Base-by-base conservation (phyloP, 2,888 invertebrate genomes). In the Apoda limacodes region DNA sequence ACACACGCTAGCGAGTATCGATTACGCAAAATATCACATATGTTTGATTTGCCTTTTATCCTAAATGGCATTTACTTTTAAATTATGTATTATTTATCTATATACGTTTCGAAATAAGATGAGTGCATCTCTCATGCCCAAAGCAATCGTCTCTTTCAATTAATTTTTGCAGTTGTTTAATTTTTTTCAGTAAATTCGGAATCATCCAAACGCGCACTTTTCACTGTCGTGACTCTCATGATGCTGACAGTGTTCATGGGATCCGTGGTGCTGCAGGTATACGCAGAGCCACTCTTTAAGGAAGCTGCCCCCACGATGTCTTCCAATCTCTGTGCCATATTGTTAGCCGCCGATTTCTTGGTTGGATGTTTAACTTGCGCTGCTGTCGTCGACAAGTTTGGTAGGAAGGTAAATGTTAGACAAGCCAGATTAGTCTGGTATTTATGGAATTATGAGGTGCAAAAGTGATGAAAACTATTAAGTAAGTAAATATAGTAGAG, bases 281-380 rank as follows among this genome's bases (percentile, higher is more conserved):
- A 71, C 32, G 76, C 78, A 0, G 76, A 76, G 34, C 62, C 69
- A 0, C 47, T 78, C 5, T 74, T 78, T 46, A 60, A 56, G 22
- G 67, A 71, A 25, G 75, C 76, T 0, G 60, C 69, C 0, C 76
- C 78, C 0, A 59, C 66, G 0, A 60, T 78, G 60, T 55, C 68
- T 3, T 49, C 76, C 0, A 76, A 68, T 38, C 53, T 60, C 28
- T 74, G 74, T 23, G 66, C 76, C 2, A 68, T 78, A 28, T 46
- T 66, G 6, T 36, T 78, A 19, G 76, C 74, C 0, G 20, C 72
- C 1, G 64, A 62, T 26, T 65, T 67, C 13, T 28, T 74, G 12
- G 23, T 60, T 1, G 63, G 68, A 2, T 61, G 68, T 14, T 14
- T 62, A 0, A 34, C 67, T 2, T 70, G 72, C 28, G 57, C 57